phyloP scores from a whole-genome alignment of 2,888 invertebrate species.

The Leptogaster cylindrica region DNA sequence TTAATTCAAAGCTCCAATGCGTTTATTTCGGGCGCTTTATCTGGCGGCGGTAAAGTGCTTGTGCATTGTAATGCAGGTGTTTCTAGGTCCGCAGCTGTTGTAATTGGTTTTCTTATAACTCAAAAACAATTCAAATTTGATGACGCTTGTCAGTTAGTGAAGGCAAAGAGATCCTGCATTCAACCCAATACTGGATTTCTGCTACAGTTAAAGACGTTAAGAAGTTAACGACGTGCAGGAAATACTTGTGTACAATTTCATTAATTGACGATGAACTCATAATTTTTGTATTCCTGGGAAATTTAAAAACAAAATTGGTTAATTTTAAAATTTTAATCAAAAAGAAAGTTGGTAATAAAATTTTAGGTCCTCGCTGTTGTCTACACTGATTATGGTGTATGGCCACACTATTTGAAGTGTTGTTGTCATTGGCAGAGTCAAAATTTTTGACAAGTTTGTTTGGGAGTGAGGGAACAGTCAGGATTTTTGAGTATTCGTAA shows the following conservation, averaged over 20 bases:
- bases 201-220: slow-evolving; percentile 71
- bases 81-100: slow-evolving; percentile 80
- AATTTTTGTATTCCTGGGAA: not conserved
- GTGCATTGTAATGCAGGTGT: slow-evolving; percentile 94
- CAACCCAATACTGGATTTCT: slow-evolving; percentile 84
- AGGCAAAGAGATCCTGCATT: slow-evolving; percentile 70
- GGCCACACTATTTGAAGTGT: too few species aligned
- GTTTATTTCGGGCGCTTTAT: slow-evolving; percentile 70
- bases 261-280: too few species aligned
- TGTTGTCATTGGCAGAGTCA: too few species aligned
- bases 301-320: not conserved
- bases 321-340: too few species aligned
- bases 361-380: too few species aligned
- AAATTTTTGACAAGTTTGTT: too few species aligned
- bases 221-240: too few species aligned
- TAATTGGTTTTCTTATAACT: slow-evolving; percentile 82
- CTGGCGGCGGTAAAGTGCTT: slow-evolving; percentile 66
- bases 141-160: slow-evolving; percentile 72
- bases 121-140: slow-evolving; percentile 66
- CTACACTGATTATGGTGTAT: too few species aligned
- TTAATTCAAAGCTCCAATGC: slow-evolving; percentile 66
- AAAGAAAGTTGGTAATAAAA: too few species aligned
- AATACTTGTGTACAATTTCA: too few species aligned
- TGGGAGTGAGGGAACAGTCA: too few species aligned
- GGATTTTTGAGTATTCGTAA: too few species aligned